These are phyloP conservation scores for Platypus cylindrus DNA, from an alignment of 2,888 invertebrate genomes.

Conservation along the genomic window DNA sequence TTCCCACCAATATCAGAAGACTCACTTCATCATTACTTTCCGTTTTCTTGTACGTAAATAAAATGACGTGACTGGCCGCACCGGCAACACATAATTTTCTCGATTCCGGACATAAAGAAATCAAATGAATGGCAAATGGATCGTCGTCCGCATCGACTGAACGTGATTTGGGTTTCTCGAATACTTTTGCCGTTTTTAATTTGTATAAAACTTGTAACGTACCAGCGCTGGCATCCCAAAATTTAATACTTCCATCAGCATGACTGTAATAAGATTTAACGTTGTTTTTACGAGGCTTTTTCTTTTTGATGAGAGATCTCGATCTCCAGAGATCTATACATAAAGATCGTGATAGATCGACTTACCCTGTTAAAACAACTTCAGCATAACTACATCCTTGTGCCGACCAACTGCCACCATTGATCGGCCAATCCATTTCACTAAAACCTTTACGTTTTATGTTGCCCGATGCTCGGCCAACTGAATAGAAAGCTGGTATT, in stretches of 20 bases:
- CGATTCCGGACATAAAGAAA: constrained; percentile 89
- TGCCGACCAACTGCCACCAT: constrained; percentile 93
- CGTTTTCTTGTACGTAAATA: constrained; percentile 90
- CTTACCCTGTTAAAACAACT: constrained; percentile 92
- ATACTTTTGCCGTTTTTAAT: constrained; percentile 89
- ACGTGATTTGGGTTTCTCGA: constrained; percentile 58
- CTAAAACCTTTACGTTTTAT: constrained; percentile 74
- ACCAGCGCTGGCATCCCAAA: constrained; percentile 97
- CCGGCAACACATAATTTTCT: constrained; percentile 80
- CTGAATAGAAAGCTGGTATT: constrained; percentile 95
- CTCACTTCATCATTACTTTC: constrained; percentile 63
- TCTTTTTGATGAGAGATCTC: neutral
- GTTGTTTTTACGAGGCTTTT: neutral
- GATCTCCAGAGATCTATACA: neutral
- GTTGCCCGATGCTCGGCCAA: constrained; percentile 61
- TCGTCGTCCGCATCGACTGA: constrained; percentile 65
- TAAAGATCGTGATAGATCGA: neutral
- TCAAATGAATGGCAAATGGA: constrained; percentile 80
- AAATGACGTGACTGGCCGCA: constrained; percentile 82
- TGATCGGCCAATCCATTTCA: constrained; percentile 90
- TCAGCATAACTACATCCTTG: constrained; percentile 95
- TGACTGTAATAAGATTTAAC: constrained; percentile 47
- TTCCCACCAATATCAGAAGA: neutral
- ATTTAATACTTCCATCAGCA: constrained; percentile 96
- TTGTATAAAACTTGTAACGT: constrained; percentile 94